A percentile compares a stretch with the other conserved stretches of the same genome.
Conservation (phyloP, 2,113 vertebrate genomes). For the Butorides virescens region DNA sequence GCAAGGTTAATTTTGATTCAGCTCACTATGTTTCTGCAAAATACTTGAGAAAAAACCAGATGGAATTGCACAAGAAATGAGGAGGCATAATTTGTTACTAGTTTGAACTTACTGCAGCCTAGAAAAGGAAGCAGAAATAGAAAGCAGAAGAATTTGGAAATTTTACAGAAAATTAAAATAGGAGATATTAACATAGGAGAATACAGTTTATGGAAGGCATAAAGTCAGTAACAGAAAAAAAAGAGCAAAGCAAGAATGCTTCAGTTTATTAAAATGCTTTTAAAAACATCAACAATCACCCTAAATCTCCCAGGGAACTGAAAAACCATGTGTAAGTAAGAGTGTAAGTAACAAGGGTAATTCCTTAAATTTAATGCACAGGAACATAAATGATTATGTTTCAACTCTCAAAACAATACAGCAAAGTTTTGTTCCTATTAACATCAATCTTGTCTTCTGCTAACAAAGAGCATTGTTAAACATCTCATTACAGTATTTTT, state of each 20-base stretch:
- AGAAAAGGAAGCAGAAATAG: background rate
- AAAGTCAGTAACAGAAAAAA: background rate
- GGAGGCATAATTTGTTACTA: background rate
- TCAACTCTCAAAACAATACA: background rate
- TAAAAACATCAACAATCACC: background rate
- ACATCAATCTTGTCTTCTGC: background rate
- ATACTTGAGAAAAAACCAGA: background rate
- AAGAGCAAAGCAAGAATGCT: background rate
- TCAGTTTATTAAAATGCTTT: background rate
- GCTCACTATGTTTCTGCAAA: background rate
- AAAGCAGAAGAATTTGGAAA: background rate
- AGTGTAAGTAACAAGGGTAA: background rate
- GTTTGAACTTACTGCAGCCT: background rate
- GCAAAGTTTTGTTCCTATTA: background rate
- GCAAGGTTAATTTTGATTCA: background rate
- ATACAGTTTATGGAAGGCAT: background rate
- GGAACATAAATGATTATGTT: background rate
- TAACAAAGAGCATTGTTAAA: background rate
- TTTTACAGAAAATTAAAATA: background rate
- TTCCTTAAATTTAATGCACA: background rate
- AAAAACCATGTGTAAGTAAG: background rate
- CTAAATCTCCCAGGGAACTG: background rate
- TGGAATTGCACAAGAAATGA: background rate
- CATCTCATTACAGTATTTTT: background rate
- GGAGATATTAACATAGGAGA: background rate